phyloP scores from a whole-genome alignment of 2,888 invertebrate species.

The Drosophila rellima region DNA sequence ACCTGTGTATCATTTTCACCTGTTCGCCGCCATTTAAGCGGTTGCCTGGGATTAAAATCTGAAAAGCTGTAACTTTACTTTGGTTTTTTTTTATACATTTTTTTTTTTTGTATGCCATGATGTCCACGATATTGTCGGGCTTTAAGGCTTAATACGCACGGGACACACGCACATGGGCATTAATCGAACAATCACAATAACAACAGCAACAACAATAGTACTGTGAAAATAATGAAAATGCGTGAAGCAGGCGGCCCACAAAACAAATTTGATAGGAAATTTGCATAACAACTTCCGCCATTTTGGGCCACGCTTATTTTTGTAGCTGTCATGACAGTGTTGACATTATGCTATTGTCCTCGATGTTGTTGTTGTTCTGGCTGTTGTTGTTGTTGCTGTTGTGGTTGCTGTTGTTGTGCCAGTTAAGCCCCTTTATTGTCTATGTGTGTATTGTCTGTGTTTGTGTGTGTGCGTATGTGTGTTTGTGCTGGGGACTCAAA shows the following conservation, averaged over 20 bases:
- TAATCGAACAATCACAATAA: conserved; percentile 54
- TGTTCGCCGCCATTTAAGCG: conserved; percentile 17
- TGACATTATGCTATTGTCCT: conserved; percentile 29
- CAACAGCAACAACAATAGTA: conserved; percentile 16
- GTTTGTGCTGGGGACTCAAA: conserved; percentile 38
- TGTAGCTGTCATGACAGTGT: conserved; percentile 33
- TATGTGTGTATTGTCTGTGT: conserved; percentile 22
- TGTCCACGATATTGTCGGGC: conserved; percentile 42
- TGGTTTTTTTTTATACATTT: background rate
- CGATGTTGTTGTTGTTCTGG: conserved; percentile 15
- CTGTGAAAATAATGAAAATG: conserved; percentile 48
- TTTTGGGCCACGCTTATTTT: conserved; percentile 48
- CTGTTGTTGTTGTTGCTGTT: conserved; percentile 25
- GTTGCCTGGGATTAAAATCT: conserved; percentile 6
- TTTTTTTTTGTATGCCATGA: conserved; percentile 16
- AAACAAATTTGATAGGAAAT: conserved; percentile 62
- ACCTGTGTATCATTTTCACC: conserved; percentile 8
- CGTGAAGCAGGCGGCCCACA: conserved; percentile 23
- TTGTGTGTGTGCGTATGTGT: conserved; percentile 8
- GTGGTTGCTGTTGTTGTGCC: conserved; percentile 38
- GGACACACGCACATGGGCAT: conserved; percentile 41
- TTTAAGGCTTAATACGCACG: conserved; percentile 47
- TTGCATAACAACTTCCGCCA: conserved; percentile 76
- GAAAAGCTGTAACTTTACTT: conserved; percentile 16
- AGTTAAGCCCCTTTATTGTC: conserved; percentile 57